Conservation (phyloP, 2,797 vertebrate species). For the Myotis findleyi region DNA sequence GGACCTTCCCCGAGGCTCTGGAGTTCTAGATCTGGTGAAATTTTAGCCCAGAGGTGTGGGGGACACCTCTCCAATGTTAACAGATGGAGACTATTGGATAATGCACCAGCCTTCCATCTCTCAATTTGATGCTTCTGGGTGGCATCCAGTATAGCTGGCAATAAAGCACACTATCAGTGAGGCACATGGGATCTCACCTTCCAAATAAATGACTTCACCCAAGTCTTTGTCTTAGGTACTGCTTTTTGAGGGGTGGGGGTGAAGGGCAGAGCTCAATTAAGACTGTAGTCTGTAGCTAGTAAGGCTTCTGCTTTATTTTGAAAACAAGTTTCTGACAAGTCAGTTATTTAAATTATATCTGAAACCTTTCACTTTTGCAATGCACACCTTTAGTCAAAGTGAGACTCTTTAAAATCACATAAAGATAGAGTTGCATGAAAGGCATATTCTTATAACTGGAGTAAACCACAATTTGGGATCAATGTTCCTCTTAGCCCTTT, state of each 20-base stretch:
- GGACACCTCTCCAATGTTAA: background rate
- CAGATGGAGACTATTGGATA: background rate
- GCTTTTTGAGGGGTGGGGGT: background rate
- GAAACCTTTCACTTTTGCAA: background rate
- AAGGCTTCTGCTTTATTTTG: background rate
- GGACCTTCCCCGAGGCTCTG: rapidly evolving
- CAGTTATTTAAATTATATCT: background rate
- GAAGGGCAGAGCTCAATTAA: background rate
- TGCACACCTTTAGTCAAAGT: background rate
- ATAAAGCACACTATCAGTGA: background rate
- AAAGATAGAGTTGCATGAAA: background rate
- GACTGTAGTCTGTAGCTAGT: background rate
- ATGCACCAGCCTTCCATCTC: background rate
- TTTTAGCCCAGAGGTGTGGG: background rate
- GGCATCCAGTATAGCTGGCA: background rate
- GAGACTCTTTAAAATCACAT: background rate
- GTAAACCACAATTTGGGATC: background rate
- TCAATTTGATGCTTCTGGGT: background rate
- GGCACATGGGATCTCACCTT: background rate
- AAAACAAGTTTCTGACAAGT: background rate
- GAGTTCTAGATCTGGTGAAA: background rate
- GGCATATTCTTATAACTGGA: background rate
- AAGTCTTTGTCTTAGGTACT: background rate
- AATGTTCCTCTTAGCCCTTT: background rate
- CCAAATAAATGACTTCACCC: rapidly evolving